Evolutionary conservation across 2,113 vertebrate genomes (phyloP), one percentile per base, ranked within the genome.

Genomic region (Percopsis transmontana): DNA sequence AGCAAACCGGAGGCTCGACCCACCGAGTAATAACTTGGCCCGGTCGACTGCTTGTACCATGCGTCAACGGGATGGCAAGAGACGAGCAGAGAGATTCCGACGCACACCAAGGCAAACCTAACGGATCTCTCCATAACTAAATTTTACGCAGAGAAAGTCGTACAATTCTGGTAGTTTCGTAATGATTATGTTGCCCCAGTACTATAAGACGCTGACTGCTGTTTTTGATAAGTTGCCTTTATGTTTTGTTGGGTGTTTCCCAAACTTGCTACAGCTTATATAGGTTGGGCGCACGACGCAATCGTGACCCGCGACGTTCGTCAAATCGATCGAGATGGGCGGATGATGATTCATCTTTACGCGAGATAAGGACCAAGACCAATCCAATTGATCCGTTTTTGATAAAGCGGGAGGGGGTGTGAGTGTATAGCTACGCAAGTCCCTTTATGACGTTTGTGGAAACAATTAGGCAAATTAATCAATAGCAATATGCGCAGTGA

Each of bases 1-100:
- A 96, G 92, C 57, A 95, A 85, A 45, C 94, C 94, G 1, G 94
- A 93, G 11, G 94, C 94, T 27, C 94, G 89, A 24, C 95, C 94
- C 77, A 94, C 93, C 0, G 94, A 94, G 84, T 91, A 92, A 84
- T 81, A 90, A 20, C 82, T 89, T 62, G 92, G 92, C 2, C 93
- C 92, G 0, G 90, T 91, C 0, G 90, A 71, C 58, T 88, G 94
- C 79, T 88, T 91, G 93, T 94, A 94, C 94, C 94, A 92, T 11
- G 91, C 93, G 27, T 89, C 83, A 8, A 83, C 84, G 0, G 89
- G 85, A 13, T 80, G 82, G 79, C 88, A 87, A 19, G 89, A 88
- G 50, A 93, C 80, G 80, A 95, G 89, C 70, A 92, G 75, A 66
- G 90, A 91, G 52, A 95, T 85, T 4, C 70, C 89, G 68, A 93